Evolutionary conservation across 2,888 invertebrate genomes (phyloP), one percentile per base, ranked within the genome.

Genomic region (Cyclophora albipunctata): DNA sequence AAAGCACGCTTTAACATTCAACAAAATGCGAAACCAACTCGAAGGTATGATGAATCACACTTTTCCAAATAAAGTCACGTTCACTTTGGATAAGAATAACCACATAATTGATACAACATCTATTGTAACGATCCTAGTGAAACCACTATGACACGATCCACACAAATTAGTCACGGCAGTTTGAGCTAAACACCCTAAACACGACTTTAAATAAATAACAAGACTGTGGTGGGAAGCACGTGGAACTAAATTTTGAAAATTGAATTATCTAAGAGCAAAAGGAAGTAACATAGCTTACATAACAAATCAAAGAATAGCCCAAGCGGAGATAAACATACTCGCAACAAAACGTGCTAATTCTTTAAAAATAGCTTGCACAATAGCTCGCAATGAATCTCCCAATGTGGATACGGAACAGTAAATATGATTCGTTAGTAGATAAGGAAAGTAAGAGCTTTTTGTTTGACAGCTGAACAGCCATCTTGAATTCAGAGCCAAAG

Each of bases 391-490:
- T 73, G 69, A 63, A 62, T 70, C 66, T 71, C 62, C 66, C 58
- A 63, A 69, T 64, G 62, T 60, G 59, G 62, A 59, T 63, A 63
- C 55, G 54, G 54, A 70, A 67, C 73, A 55, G 70, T 73, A 74
- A 78, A 75, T 73, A 71, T 57, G 75, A 77, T 81, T 78, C 69
- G 71, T 76, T 73, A 76, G 60, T 66, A 67, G 78, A 77, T 81
- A 81, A 66, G 75, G 80, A 84, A 84, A 84, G 81, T 80, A 79
- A 81, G 75, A 81, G 81, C 73, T 71, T 78, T 75, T 72, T 74
- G 70, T 82, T 79, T 80, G 84, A 81, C 84, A 82, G 78, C 68
- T 68, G 59, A 52, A 66, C 75, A 62, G 78, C 83, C 84, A 84
- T 85, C 73, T 85, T 84, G 74, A 59, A 71, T 78, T 73, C 63